phyloP scores from a whole-genome alignment of 2,797 vertebrate genomes.

The Aeoliscus strigatus region DNA sequence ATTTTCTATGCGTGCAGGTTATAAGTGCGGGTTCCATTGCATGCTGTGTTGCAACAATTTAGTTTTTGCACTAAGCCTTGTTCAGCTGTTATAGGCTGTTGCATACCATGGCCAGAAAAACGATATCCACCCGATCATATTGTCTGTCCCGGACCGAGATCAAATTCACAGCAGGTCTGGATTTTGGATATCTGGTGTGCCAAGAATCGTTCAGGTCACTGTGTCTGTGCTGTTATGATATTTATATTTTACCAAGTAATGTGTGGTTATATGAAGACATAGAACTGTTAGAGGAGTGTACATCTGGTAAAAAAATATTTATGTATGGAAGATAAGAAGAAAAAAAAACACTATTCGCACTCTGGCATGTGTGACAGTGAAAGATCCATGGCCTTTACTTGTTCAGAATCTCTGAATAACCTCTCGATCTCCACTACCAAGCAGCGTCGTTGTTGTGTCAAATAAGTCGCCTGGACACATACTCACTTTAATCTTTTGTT shows the following conservation, averaged over 20 bases:
- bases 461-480: conserved; percentile 14
- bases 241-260: conserved; percentile 56
- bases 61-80: conserved; percentile 70
- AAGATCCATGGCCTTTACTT: conserved; percentile 52
- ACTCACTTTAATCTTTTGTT: conserved; percentile 24
- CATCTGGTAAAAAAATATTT: conserved; percentile 57
- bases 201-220: conserved; percentile 73
- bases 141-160: conserved; percentile 25
- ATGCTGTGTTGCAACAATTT: conserved; percentile 68
- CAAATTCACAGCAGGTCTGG: conserved; percentile 25
- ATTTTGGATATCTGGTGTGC: conserved; percentile 60
- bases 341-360: conserved; percentile 18
- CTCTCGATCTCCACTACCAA: conserved; percentile 40
- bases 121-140: conserved; percentile 43
- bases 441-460: conserved; percentile 36
- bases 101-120: conserved; percentile 61
- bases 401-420: conserved; percentile 51
- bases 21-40: conserved; percentile 55
- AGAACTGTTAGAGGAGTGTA: conserved; percentile 52
- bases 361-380: conserved; percentile 55
- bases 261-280: conserved; percentile 56
- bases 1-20: conserved; percentile 49
- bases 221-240: conserved; percentile 60
- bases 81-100: conserved; percentile 71
- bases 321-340: conserved; percentile 40